Evolutionary conservation across 2,113 vertebrate genomes (phyloP), one percentile per base, ranked within the genome.

Genomic region (Nibea coibor): DNA sequence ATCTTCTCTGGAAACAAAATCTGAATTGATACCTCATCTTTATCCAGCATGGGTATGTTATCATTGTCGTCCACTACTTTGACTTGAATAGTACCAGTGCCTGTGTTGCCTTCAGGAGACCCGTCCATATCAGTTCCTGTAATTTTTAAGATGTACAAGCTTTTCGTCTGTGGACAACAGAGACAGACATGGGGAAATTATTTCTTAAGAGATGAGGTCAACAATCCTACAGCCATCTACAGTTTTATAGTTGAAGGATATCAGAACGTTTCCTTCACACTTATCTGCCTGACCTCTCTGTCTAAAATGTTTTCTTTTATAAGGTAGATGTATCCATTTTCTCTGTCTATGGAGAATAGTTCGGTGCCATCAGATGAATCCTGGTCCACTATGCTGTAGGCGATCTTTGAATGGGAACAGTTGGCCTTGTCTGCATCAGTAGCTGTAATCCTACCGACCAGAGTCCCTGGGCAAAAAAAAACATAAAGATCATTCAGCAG

Each of bases 51-150:
- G 9, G 91, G 88, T 35, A 26, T 5, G 42, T 92, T 87, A 65
- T 92, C 88, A 61, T 92, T 92, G 66, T 91, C 78, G 59, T 92
- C 91, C 43, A 51, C 1, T 17, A 92, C 28, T 19, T 64, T 53
- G 48, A 92, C 17, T n/a, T 24, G 7, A 10, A 92, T 42, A 4
- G 81, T 82, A 1, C 72, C 56, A 0, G 82, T 92, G 15, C 73
- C 86, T 59, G 88, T 81, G 26, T 63, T 66, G 10, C 89, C 86
- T 4, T 4, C 11, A 10, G 62, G 7, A 24, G 26, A 50, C 43
- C 91, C 89, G 19, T 70, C 68, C 84, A 91, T 66, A 65, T 92
- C 89, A 12, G 43, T 47, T 72, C 69, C 91, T 73, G 79, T 70
- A 20, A 92, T n/a, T 2, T 78, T 87, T 31, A 92, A 62, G 28